Base-by-base conservation (phyloP, 2,797 vertebrate genomes). In the Gephyroberyx darwinii region DNA sequence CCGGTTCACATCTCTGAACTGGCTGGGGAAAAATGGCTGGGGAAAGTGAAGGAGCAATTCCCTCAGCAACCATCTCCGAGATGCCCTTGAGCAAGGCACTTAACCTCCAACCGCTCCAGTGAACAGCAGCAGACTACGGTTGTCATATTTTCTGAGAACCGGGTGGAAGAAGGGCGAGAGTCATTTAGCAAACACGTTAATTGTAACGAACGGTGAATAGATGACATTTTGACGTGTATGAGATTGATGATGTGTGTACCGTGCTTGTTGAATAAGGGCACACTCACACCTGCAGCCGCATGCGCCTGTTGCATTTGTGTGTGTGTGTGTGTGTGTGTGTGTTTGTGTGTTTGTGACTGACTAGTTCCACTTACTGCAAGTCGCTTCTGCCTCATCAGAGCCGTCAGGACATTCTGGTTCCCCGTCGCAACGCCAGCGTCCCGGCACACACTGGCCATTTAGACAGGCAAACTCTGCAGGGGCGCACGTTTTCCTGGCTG, bases 391-490 rank as follows among this genome's bases (percentile, higher is more conserved):
- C 86, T 99, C 97, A 1, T 99, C 97, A 0, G 97, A 98, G 51
- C 96, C 96, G 0, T 98, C 97, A 0, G 95, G 88, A 86, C 97
- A 99, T 62, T 98, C 97, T 0, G 96, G 95, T 67, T 98, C 97
- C 1, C 97, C 97, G 0, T 99, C 97, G 33, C 97, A 99, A 39
- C 96, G 96, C 97, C 97, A 99, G 2, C 95, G 93, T 58, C 94
- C 96, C 0, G 94, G 94, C 85, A 99, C 95, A 90, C 97, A 99
- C 88, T 99, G 96, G 41, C 97, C 97, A 0, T 96, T 96, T 68
- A 96, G 91, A 84, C 97, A 99, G 76, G 96, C 95, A 54, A 99
- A 99, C 86, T 98, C 96, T 0, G 92, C 93, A 12, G 96, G 95
- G 0, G 95, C 93, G 39, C 97, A 98, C 0, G 96, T 98, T 86